These are phyloP conservation scores for Labeo calbasu DNA, from an alignment of 2,797 vertebrate genomes.

Conservation along the genomic window DNA sequence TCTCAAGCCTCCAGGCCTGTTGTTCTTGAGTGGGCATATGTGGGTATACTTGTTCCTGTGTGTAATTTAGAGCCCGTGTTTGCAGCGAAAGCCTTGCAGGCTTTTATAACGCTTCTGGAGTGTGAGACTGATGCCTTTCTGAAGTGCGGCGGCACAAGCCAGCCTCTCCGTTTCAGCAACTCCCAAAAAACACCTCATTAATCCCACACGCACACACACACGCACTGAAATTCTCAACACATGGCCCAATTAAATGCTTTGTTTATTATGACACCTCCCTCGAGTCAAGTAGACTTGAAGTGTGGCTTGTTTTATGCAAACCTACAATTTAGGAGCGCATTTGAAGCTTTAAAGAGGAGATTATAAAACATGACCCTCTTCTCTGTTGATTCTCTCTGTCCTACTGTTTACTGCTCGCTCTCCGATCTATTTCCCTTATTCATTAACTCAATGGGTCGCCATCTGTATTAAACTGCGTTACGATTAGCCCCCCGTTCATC, in stretches of 20 bases:
- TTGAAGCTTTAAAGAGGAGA: slow-evolving; percentile 58
- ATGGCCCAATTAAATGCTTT: slow-evolving; percentile 60
- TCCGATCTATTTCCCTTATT: slow-evolving; percentile 33
- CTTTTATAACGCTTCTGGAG: slow-evolving; percentile 26
- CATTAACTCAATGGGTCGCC: slow-evolving; percentile 29
- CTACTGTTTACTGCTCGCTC: slow-evolving; percentile 53
- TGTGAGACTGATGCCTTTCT: slow-evolving; percentile 26
- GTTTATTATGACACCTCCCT: slow-evolving; percentile 59
- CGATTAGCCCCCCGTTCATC: slow-evolving; percentile 43
- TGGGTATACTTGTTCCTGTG: slow-evolving; percentile 62
- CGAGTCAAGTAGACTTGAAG: slow-evolving; percentile 61
- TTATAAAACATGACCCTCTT: slow-evolving; percentile 52
- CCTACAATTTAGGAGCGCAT: slow-evolving; percentile 62
- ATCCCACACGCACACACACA: slow-evolving; percentile 45
- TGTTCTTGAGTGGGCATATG: slow-evolving; percentile 35
- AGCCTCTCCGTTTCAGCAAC: slow-evolving; percentile 27
- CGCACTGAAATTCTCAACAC: slow-evolving; percentile 40
- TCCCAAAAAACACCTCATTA: slow-evolving; percentile 62
- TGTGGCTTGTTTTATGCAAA: slow-evolving; percentile 65
- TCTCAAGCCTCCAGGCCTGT: slow-evolving; percentile 19
- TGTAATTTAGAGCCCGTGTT: slow-evolving; percentile 46
- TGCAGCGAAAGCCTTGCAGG: not conserved
- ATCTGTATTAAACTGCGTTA: slow-evolving; percentile 30
- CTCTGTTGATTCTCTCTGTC: slow-evolving; percentile 54
- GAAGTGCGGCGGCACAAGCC: slow-evolving; percentile 39